These are phyloP conservation scores for Linyphia triangularis DNA, from an alignment of 2,888 invertebrate species.

Conservation along the genomic window DNA sequence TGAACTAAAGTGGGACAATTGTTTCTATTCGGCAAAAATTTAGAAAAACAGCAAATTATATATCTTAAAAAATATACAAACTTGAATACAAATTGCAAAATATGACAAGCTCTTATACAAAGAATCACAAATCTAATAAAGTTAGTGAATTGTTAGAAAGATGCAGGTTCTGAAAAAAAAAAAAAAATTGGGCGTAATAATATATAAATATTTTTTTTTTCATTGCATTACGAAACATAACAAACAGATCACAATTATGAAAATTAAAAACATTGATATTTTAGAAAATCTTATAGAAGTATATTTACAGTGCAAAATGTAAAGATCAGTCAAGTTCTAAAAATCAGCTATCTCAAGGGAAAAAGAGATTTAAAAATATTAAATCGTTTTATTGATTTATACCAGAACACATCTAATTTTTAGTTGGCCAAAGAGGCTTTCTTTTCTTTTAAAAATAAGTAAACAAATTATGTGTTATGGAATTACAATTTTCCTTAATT, in stretches of 20 bases:
- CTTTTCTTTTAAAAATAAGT: too few relatives aligned
- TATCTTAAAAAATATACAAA: conserved; percentile 10
- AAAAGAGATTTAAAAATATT: not conserved
- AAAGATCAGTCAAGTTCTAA: not conserved
- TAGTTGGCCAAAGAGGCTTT: too few relatives aligned
- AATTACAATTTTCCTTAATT: not conserved
- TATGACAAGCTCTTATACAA: conserved; percentile 12
- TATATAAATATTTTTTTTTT: not conserved
- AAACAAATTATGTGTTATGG: not conserved
- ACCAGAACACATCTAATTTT: not conserved
- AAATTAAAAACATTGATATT: too few relatives aligned
- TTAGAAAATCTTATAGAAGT: not conserved
- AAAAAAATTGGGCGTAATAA: not conserved
- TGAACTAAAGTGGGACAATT: not conserved
- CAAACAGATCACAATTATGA: too few relatives aligned
- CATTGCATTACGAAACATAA: not conserved
- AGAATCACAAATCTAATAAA: conserved; percentile 2
- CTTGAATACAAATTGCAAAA: conserved; percentile 16
- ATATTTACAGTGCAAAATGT: not conserved
- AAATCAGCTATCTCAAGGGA: not conserved
- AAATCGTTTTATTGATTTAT: not conserved
- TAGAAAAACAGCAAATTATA: not conserved
- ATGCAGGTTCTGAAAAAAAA: conserved; percentile 1
- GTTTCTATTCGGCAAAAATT: not conserved
- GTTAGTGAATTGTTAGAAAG: not conserved